Evolutionary conservation across 1,140 invertebrate genomes (phyloP).

Genomic region (Trichonephila inaurata): DNA sequence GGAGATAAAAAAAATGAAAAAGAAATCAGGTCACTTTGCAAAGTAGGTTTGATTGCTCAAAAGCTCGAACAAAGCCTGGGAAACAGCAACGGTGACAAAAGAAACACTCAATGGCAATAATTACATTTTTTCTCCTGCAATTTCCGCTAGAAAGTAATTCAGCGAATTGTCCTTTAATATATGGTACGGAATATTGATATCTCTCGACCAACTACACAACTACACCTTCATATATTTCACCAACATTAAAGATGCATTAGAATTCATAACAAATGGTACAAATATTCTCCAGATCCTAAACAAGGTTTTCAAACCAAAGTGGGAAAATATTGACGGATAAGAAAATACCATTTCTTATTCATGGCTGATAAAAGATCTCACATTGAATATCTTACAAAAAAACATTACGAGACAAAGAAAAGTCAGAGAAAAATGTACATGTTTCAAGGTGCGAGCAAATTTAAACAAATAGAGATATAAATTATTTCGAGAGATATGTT

Average conservation of each 20-base stretch:
- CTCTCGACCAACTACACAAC: neutral
- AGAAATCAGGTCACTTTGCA: conserved; percentile 54
- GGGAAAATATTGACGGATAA: neutral
- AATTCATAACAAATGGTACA: conserved; percentile 11
- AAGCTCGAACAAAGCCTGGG: conserved; percentile 66
- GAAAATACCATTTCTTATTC: neutral
- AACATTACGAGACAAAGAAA: too few species aligned
- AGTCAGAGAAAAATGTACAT: too few species aligned
- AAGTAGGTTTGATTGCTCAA: conserved; percentile 51
- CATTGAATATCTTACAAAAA: too few species aligned
- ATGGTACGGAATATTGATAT: neutral
- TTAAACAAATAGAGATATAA: neutral
- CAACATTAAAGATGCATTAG: conserved; percentile 41
- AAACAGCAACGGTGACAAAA: conserved; percentile 50
- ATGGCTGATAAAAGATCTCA: neutral
- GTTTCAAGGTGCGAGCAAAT: neutral
- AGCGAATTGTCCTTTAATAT: conserved; percentile 20
- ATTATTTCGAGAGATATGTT: neutral
- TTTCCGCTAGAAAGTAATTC: conserved; percentile 41
- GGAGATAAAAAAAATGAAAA: neutral
- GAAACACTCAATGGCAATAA: conserved; percentile 53
- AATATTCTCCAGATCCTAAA: neutral
- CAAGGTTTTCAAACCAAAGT: neutral
- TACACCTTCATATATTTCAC: neutral
- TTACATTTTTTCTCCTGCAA: conserved; percentile 44